A percentile compares a stretch with the other conserved stretches of the same genome.
Conservation (phyloP, 2,113 vertebrate species). For the Chionodraco myersi region DNA sequence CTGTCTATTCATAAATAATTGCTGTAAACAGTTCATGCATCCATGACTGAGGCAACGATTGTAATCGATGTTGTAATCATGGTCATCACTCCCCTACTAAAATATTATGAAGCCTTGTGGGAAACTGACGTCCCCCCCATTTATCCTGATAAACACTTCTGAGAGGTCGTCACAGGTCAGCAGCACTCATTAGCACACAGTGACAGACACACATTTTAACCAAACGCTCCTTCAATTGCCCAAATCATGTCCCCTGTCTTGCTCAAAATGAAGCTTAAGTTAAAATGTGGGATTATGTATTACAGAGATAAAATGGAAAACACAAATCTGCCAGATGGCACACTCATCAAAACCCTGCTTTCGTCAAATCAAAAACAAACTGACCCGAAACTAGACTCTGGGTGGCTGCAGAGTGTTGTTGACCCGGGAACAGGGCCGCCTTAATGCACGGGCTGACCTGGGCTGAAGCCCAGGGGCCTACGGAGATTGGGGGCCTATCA, state of each 20-base stretch:
- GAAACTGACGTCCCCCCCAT: conserved; percentile 2
- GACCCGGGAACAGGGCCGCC: neutral
- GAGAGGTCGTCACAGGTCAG: conserved; percentile 13
- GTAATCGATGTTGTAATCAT: conserved; percentile 32
- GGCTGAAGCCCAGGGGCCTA: too few relatives aligned
- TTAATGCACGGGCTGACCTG: too few relatives aligned
- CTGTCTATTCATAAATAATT: conserved; percentile 55
- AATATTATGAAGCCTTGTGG: conserved; percentile 22
- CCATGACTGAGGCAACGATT: conserved; percentile 8
- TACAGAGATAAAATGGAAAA: conserved; percentile 41
- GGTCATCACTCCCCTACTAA: conserved; percentile 23
- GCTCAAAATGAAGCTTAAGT: conserved; percentile 32
- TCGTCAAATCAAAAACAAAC: conserved; percentile 40
- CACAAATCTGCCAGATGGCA: conserved; percentile 59
- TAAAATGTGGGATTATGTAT: conserved; percentile 52
- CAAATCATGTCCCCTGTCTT: conserved; percentile 2
- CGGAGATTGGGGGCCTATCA: too few relatives aligned
- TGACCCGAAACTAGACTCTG: conserved; percentile 16
- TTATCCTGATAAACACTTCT: conserved; percentile 19
- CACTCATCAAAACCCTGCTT: conserved; percentile 37
- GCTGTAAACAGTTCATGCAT: conserved; percentile 31
- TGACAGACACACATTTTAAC: conserved; percentile 7
- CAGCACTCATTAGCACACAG: conserved; percentile 33
- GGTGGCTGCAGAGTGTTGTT: conserved; percentile 25
- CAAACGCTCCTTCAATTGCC: conserved; percentile 33